phyloP scores from a whole-genome alignment of 2,797 vertebrate genomes.

The Harpagifer antarcticus region DNA sequence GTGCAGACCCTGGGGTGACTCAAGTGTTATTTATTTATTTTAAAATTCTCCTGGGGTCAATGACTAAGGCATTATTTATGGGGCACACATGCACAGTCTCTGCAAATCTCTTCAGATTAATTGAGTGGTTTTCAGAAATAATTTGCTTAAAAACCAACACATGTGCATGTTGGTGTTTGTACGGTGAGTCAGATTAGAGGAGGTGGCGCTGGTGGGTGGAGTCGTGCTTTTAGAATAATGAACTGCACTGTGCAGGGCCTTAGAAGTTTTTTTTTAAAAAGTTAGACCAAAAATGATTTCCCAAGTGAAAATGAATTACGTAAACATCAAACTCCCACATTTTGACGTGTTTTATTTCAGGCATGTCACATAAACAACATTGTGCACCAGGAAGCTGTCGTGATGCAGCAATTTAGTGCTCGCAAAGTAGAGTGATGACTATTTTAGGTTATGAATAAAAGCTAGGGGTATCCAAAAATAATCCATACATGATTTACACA shows the following conservation, averaged over 20 bases:
- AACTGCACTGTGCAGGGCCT: conserved; percentile 35
- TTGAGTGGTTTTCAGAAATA: conserved; percentile 39
- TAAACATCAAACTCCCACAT: conserved; percentile 59
- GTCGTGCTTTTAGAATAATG: conserved; percentile 72
- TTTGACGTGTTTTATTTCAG: conserved; percentile 37
- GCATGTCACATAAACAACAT: conserved; percentile 11
- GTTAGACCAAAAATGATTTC: conserved; percentile 36
- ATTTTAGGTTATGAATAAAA: not conserved
- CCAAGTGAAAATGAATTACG: conserved; percentile 43
- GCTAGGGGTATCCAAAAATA: no score
- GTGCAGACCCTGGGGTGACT: conserved; percentile 15
- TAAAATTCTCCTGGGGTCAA: conserved; percentile 27
- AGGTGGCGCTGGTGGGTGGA: conserved; percentile 66
- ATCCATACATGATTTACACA: no score
- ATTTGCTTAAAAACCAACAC: conserved; percentile 59
- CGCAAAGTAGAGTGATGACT: not conserved
- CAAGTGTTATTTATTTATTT: conserved; percentile 24
- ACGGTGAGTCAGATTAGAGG: conserved; percentile 72
- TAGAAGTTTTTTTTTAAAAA: conserved; percentile 37
- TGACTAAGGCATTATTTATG: conserved; percentile 26
- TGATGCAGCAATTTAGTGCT: conserved; percentile 3
- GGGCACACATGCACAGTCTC: conserved; percentile 23
- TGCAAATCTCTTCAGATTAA: conserved; percentile 44
- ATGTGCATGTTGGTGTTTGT: conserved; percentile 57
- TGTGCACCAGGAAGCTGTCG: conserved; percentile 1